phyloP scores from a whole-genome alignment of 2,113 vertebrate species.

The Cottus gobio region DNA sequence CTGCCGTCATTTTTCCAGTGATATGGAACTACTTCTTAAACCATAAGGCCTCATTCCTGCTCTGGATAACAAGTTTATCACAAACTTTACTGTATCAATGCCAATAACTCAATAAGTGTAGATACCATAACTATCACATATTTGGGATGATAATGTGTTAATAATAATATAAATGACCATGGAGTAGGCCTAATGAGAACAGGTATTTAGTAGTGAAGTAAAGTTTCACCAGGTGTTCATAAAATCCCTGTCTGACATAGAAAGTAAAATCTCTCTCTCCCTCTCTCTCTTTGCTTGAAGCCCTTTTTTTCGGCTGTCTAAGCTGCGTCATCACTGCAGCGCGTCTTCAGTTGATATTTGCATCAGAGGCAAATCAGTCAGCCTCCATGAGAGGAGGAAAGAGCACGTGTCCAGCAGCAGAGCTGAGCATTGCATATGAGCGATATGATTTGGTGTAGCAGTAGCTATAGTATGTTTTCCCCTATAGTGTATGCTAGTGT shows the following conservation, averaged over 20 bases:
- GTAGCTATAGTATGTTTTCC: background rate
- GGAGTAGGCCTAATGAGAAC: background rate
- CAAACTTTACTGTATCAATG: background rate
- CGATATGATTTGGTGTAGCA: background rate
- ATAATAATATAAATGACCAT: background rate
- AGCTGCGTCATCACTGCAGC: conserved; percentile 34
- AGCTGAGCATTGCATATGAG: background rate
- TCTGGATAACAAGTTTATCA: background rate
- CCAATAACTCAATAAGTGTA: background rate
- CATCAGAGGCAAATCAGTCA: conserved; percentile 82
- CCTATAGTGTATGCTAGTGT: background rate
- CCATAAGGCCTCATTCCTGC: background rate
- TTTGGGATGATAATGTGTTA: background rate
- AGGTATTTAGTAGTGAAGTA: background rate
- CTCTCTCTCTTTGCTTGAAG: conserved; percentile 28
- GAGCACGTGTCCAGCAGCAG: background rate
- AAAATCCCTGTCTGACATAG: conserved; percentile 37
- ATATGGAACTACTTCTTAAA: background rate
- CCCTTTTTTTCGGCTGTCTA: conserved; percentile 1
- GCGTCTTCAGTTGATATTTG: conserved; percentile 81
- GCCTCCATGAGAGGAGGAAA: background rate
- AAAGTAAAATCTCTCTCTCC: conserved; percentile 66
- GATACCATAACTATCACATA: background rate
- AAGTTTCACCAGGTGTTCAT: conserved; percentile 8
- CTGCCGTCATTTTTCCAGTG: background rate